Conservation (phyloP, 2,113 vertebrate species). For the Lepus americanus region DNA sequence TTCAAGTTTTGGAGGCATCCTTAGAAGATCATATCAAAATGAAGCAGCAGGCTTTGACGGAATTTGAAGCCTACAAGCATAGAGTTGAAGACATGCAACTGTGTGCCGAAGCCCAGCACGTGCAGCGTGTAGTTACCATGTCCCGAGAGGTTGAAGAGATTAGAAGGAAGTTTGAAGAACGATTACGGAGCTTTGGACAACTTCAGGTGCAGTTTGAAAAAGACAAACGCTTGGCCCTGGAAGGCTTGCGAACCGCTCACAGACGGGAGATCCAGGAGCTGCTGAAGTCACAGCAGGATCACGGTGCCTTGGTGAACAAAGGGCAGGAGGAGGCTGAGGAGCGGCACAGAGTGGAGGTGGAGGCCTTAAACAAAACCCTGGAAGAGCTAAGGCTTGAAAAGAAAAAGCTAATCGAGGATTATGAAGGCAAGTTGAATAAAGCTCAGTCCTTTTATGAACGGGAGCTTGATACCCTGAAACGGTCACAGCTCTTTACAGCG, state of each 20-base stretch:
- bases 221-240: constrained; percentile 93
- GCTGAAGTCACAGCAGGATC: constrained; percentile 94
- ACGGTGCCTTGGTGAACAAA: constrained; percentile 93
- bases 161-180: constrained; percentile 96
- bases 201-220: constrained; percentile 95
- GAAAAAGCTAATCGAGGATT: constrained; percentile 96
- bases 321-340: constrained; percentile 95
- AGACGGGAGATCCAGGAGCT: constrained; percentile 95
- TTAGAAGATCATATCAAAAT: constrained; percentile 97
- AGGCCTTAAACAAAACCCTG: constrained; percentile 92
- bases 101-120: constrained; percentile 98
- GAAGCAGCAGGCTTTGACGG: constrained; percentile 96
- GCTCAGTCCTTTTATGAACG: constrained; percentile 97
- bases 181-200: constrained; percentile 93
- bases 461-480: constrained; percentile 97
- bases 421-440: constrained; percentile 97
- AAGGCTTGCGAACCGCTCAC: constrained; percentile 94
- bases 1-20: constrained; percentile 97
- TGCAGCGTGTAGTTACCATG: constrained; percentile 97
- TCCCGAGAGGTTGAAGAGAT: constrained; percentile 99
- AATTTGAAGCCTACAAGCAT: constrained; percentile 97
- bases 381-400: constrained; percentile 95
- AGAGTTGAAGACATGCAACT: constrained; percentile 98
- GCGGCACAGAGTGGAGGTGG: constrained; percentile 93
- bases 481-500: constrained; percentile 96